phyloP scores from a whole-genome alignment of 2,888 invertebrate genomes.

The Himalopsyche anomala region DNA sequence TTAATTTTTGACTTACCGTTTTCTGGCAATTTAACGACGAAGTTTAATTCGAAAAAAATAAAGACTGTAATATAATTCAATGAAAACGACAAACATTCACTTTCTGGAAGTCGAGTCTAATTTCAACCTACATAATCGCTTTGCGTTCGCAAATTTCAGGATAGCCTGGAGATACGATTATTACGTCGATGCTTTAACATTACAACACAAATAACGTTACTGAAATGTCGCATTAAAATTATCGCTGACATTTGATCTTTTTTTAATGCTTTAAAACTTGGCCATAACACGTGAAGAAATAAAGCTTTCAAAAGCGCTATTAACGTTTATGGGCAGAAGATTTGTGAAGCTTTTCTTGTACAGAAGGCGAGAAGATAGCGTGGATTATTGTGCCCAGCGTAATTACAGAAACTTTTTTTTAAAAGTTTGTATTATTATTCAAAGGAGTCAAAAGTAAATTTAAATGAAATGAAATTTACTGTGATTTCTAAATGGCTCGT shows the following conservation, averaged over 20 bases:
- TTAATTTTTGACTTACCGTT: too few relatives aligned
- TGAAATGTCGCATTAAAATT: constrained; percentile 10
- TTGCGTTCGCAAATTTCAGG: constrained; percentile 19
- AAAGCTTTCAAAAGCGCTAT: constrained; percentile 5
- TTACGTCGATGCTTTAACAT: constrained; percentile 10
- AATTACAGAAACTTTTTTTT: too few relatives aligned
- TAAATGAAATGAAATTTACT: too few relatives aligned
- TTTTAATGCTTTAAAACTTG: constrained; percentile 24
- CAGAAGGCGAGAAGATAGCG: neutral
- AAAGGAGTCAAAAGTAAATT: too few relatives aligned
- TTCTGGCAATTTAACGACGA: too few relatives aligned
- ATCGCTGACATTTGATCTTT: constrained; percentile 34
- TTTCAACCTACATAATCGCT: neutral
- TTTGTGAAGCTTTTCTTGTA: neutral
- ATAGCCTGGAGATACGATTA: constrained; percentile 9
- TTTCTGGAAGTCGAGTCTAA: too few relatives aligned
- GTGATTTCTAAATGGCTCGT: too few relatives aligned
- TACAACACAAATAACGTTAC: neutral
- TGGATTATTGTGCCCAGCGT: too few relatives aligned
- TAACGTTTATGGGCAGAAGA: constrained; percentile 8
- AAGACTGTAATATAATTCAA: too few relatives aligned
- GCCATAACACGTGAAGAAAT: neutral
- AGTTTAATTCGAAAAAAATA: too few relatives aligned
- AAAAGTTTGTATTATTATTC: too few relatives aligned
- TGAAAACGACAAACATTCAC: too few relatives aligned